Evolutionary conservation across 2,888 invertebrate species (phyloP).

Genomic region (Desoria tigrina): DNA sequence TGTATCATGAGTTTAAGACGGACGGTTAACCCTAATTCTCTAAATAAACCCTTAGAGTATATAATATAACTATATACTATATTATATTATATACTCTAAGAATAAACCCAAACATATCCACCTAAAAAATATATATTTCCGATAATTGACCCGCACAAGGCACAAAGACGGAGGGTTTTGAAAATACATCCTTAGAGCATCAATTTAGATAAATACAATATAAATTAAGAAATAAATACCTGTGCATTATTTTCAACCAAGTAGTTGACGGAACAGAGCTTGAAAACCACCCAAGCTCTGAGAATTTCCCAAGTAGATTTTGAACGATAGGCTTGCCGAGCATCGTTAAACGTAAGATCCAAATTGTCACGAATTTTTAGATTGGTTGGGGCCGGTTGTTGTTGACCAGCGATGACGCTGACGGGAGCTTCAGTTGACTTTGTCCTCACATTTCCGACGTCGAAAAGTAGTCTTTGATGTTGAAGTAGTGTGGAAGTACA

Average conservation of each 20-base stretch:
- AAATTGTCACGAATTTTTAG: conserved; percentile 65
- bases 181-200: background rate
- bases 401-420: conserved; percentile 9
- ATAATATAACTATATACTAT: no score
- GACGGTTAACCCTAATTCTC: no score
- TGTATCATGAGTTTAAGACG: no score
- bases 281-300: conserved; percentile 87
- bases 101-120: no score
- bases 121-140: no score
- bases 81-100: no score
- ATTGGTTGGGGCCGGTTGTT: conserved; percentile 13
- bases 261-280: conserved; percentile 81
- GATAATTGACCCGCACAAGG: no score
- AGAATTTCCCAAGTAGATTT: conserved; percentile 90
- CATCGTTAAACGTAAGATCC: conserved; percentile 83
- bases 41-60: background rate
- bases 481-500: background rate
- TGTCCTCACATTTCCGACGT: conserved; percentile 9
- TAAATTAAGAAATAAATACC: conserved; percentile 67
- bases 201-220: conserved; percentile 26
- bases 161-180: no score
- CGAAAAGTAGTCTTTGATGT: background rate
- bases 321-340: conserved; percentile 84
- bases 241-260: conserved; percentile 89
- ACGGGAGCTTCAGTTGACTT: conserved; percentile 39